Evolutionary conservation across 2,113 vertebrate genomes (phyloP).

Genomic region (Ageneiosus marmoratus): DNA sequence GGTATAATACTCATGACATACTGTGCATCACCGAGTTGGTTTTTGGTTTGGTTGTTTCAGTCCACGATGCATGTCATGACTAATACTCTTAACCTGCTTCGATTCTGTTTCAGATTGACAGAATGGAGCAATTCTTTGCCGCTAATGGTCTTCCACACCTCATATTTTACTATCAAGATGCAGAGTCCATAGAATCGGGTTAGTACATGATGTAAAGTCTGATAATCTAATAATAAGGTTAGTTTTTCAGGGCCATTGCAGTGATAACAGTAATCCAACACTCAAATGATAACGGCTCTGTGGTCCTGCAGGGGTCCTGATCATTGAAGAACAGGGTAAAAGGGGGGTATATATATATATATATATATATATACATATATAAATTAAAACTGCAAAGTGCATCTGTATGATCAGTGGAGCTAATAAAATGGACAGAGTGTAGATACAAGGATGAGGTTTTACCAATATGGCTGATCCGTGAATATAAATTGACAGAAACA

Average conservation of each 20-base stretch:
- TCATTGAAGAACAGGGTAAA: too few species aligned
- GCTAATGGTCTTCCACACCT: slow-evolving; percentile 80
- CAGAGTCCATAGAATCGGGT: slow-evolving; percentile 80
- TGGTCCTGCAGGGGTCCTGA: too few species aligned
- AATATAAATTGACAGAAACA: neutral
- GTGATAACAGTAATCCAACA: too few species aligned
- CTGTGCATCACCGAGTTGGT: neutral
- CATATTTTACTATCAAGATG: slow-evolving; percentile 90
- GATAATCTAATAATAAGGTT: neutral
- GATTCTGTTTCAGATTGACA: slow-evolving; percentile 77
- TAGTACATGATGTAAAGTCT: neutral
- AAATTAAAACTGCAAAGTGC: too few species aligned
- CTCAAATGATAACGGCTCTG: too few species aligned
- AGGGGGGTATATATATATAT: too few species aligned
- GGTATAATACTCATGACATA: slow-evolving; percentile 61
- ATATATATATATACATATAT: too few species aligned
- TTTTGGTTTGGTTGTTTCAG: neutral
- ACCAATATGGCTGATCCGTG: too few species aligned
- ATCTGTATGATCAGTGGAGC: too few species aligned
- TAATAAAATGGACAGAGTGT: too few species aligned
- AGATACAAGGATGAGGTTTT: too few species aligned
- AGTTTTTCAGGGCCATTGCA: too few species aligned
- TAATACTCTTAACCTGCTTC: neutral
- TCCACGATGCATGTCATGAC: neutral
- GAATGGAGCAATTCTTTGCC: slow-evolving; percentile 86